Percentiles rank a stretch among this genome's conserved stretches.
These are phyloP conservation scores for Leptopilina myrica DNA, from an alignment of 2,888 invertebrate genomes.

Conservation along the genomic window DNA sequence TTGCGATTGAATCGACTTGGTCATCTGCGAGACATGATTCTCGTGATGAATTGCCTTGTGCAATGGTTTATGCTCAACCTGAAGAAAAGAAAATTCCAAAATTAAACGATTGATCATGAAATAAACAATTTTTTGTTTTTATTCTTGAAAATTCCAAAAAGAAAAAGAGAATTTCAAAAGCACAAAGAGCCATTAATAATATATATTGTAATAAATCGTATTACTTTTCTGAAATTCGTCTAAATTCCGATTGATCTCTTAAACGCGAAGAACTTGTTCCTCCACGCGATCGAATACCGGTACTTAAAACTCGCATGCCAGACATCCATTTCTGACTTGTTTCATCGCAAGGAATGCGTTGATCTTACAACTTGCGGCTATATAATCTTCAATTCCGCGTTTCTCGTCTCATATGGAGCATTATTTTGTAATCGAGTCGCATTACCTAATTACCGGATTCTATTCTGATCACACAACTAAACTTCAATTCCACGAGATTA, in stretches of 20 bases:
- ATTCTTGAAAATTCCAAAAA: background rate
- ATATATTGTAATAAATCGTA: background rate
- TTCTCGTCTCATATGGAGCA: constrained; percentile 47
- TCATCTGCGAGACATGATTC: constrained; percentile 74
- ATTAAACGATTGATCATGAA: background rate
- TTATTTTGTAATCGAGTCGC: constrained; percentile 54
- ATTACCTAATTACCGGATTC: constrained; percentile 52
- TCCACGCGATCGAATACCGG: constrained; percentile 60
- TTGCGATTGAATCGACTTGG: constrained; percentile 74
- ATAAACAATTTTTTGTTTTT: background rate
- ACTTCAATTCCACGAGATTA: background rate
- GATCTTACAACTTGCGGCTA: constrained; percentile 50
- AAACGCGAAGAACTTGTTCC: constrained; percentile 62
- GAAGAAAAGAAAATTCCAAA: constrained; percentile 49
- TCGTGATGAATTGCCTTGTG: constrained; percentile 72
- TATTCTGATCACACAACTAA: background rate
- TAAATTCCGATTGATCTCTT: constrained; percentile 59
- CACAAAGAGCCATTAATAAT: background rate
- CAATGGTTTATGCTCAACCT: constrained; percentile 73
- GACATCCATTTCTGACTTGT: constrained; percentile 47
- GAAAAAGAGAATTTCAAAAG: background rate
- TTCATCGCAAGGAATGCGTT: constrained; percentile 55
- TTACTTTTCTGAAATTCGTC: constrained; percentile 41
- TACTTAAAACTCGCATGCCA: constrained; percentile 53
- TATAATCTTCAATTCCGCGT: constrained; percentile 56